Evolutionary conservation across 1,140 invertebrate species (phyloP).

Genomic region (Stratiolaelaps scimitus): DNA sequence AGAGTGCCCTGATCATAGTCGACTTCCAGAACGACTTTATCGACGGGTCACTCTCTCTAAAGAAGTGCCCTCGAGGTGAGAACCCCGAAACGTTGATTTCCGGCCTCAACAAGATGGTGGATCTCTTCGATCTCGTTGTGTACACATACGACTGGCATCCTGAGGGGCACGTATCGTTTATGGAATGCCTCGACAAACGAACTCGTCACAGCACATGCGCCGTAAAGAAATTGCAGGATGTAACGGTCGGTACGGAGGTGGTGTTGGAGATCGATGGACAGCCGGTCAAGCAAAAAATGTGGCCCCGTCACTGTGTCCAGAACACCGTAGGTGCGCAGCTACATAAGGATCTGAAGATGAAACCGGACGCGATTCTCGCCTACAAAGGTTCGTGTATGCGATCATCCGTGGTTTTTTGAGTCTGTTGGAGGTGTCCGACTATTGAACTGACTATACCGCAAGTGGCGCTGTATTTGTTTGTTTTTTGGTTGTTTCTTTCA

Average conservation of each 20-base stretch:
- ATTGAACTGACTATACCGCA: no score
- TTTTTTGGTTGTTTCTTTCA: no score
- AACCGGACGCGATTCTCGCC: slow-evolving; percentile 31
- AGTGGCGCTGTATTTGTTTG: no score
- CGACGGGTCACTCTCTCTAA: slow-evolving; percentile 77
- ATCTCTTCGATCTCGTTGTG: slow-evolving; percentile 79
- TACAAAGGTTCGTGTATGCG: slow-evolving; percentile 35
- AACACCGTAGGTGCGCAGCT: slow-evolving; percentile 84
- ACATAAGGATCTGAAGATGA: slow-evolving; percentile 74
- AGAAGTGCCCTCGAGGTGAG: slow-evolving; percentile 78
- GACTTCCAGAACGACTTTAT: slow-evolving; percentile 99
- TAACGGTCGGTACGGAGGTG: slow-evolving; percentile 74
- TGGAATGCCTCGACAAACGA: slow-evolving; percentile 59
- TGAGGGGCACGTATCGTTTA: slow-evolving; percentile 86
- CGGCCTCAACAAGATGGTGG: slow-evolving; percentile 76
- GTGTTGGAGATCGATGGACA: slow-evolving; percentile 71
- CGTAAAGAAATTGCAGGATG: slow-evolving; percentile 54
- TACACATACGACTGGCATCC: slow-evolving; percentile 97
- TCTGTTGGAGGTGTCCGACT: no score
- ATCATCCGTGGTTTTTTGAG: no score
- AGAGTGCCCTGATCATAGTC: slow-evolving; percentile 79
- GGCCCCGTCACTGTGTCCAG: slow-evolving; percentile 90
- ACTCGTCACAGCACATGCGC: slow-evolving; percentile 35
- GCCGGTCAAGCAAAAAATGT: slow-evolving; percentile 64
- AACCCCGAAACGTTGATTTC: slow-evolving; percentile 75